These are phyloP conservation scores for Misgurnus anguillicaudatus DNA, from an alignment of 2,113 vertebrate genomes.

Conservation along the genomic window DNA sequence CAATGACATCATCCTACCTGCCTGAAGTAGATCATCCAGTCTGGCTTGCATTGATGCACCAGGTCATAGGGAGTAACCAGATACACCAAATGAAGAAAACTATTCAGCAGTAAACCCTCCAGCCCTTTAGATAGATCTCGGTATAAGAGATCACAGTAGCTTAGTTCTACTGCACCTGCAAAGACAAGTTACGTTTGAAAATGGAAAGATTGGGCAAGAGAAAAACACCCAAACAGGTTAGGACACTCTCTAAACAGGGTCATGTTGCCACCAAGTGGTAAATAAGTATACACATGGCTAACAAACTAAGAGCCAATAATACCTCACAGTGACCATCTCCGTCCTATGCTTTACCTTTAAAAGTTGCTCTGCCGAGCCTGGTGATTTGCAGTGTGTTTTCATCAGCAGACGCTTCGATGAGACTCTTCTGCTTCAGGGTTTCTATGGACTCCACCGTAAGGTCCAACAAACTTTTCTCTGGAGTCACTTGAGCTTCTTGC, in stretches of 20 bases:
- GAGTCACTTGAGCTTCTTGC: slow-evolving; percentile 78
- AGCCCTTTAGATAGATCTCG: slow-evolving; percentile 86
- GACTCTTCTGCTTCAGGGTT: slow-evolving; percentile 77
- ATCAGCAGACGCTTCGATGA: slow-evolving; percentile 64
- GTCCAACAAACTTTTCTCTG: slow-evolving; percentile 77
- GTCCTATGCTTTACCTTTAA: slow-evolving; percentile 78
- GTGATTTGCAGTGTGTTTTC: slow-evolving; percentile 75
- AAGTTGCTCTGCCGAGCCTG: slow-evolving; percentile 85
- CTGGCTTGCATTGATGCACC: slow-evolving; percentile 79
- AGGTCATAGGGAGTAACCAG: slow-evolving; percentile 90
- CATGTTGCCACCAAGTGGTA: neutral
- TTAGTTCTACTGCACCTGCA: slow-evolving; percentile 88
- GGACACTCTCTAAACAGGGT: neutral
- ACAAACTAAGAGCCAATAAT: too few species aligned
- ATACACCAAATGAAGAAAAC: slow-evolving; percentile 87
- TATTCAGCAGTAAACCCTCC: slow-evolving; percentile 88
- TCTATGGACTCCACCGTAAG: slow-evolving; percentile 71
- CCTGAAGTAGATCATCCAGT: slow-evolving; percentile 91
- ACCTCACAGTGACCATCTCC: too few species aligned
- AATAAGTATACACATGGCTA: neutral
- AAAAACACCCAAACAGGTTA: neutral
- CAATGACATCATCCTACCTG: slow-evolving; percentile 74
- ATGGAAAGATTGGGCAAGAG: neutral
- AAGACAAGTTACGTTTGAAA: slow-evolving; percentile 1
- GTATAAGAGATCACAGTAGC: slow-evolving; percentile 82